Conservation (phyloP, 1,140 invertebrate species). For the Thalassaphorura encarpata region DNA sequence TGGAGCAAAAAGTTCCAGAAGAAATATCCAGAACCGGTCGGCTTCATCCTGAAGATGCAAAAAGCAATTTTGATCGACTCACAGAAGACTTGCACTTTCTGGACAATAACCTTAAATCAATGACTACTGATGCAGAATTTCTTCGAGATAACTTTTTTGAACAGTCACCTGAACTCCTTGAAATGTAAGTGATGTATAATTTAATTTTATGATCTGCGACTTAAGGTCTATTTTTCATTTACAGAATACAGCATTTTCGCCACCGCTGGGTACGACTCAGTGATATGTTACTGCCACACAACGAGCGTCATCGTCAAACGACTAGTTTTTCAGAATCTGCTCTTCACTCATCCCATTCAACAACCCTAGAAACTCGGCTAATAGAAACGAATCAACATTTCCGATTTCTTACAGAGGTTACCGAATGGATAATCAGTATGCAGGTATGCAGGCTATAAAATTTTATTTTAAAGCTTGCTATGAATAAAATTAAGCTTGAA, state of each 20-base stretch:
- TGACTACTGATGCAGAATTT: constrained; percentile 82
- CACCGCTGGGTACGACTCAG: constrained; percentile 79
- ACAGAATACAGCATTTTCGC: constrained; percentile 81
- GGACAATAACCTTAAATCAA: constrained; percentile 77
- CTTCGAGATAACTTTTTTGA: constrained; percentile 81
- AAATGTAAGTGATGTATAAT: constrained; percentile 45
- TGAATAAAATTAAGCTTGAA: constrained; percentile 13
- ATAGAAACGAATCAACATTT: constrained; percentile 89
- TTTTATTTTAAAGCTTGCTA: too few species aligned
- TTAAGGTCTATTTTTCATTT: too few species aligned
- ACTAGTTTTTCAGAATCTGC: constrained; percentile 70
- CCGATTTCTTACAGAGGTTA: constrained; percentile 77
- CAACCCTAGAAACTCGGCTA: constrained; percentile 55
- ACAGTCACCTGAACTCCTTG: constrained; percentile 64
- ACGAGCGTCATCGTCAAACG: constrained; percentile 71
- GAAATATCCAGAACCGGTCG: constrained; percentile 76
- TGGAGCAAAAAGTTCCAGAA: constrained; percentile 78
- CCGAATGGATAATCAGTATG: constrained; percentile 87
- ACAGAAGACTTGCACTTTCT: constrained; percentile 75
- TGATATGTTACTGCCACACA: constrained; percentile 71
- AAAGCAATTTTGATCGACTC: constrained; percentile 77
- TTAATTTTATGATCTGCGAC: constrained; percentile 10
- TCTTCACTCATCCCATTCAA: constrained; percentile 71
- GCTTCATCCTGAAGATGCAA: constrained; percentile 86
- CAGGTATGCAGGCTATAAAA: too few species aligned